Base-by-base conservation (phyloP, 2,113 vertebrate genomes). In the Entosphenus tridentatus region DNA sequence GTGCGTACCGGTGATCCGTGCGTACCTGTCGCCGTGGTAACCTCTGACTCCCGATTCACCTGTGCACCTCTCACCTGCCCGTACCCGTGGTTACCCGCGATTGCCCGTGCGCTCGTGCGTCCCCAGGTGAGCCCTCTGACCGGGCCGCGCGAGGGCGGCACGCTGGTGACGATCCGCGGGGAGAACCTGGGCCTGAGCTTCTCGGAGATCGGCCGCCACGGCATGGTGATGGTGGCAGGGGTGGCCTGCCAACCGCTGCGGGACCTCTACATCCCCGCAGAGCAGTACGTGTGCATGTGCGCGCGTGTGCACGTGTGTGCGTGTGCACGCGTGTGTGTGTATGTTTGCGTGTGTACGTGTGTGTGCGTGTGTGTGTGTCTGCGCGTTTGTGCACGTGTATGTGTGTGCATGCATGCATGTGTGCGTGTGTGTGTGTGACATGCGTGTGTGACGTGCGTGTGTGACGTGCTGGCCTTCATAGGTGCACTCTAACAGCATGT, bases 111-210 rank as follows among this genome's bases (percentile, higher is more conserved):
- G 39, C 39, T 39, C 39, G 39, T 39, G 39, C 39, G 6, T 39
- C 39, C 39, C 11, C 80, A 98, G 93, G 87, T 98, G 72, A 87
- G 83, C 16, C 93, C 93, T 0, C 78, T 89, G 57, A 83, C 86
- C 0, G 93, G 93, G 2, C 92, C 93, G 21, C 83, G 93, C 1
- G 92, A 98, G 77, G 93, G 93, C 2, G 93, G 93, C 5, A 97
- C 92, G 2, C 85, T 82, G 21, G 92, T 98, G 74, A 98, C 92
- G 11, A 98, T 98, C 75, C 86, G 85, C 2, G 93, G 93, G 6
- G 91, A 95, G 77, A 98, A 98, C 75, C 79, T 98, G 74, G 93
- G 92, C 1, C 78, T 98, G 78, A 87, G 90, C 55, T 98, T 97
- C 78, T 76, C 77, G 56, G 93, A 98, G 73, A 96, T 98, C 4